Conservation (phyloP, 2,888 invertebrate species). For the Drosophila lacicola region DNA sequence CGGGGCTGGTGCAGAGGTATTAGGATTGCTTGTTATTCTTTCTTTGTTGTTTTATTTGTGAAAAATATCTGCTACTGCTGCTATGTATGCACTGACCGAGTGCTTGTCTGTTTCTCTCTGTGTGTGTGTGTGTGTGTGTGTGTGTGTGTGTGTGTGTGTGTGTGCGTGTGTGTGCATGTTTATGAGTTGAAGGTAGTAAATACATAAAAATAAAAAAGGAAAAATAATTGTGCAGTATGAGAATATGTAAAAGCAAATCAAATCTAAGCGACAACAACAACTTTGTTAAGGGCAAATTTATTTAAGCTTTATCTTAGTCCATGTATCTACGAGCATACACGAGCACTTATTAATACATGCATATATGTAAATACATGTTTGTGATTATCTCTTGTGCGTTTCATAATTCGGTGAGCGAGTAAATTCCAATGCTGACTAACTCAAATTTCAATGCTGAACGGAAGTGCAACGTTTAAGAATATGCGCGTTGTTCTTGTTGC, state of each 20-base stretch:
- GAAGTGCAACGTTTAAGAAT: conserved; percentile 49
- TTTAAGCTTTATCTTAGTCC: conserved; percentile 36
- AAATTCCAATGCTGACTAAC: conserved; percentile 60
- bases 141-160: conserved; percentile 6
- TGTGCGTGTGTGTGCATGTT: conserved; percentile 26
- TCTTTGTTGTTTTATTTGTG: conserved; percentile 81
- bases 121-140: conserved; percentile 4
- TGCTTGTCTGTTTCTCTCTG: conserved; percentile 35
- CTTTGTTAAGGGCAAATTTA: conserved; percentile 48
- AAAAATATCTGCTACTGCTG: conserved; percentile 72
- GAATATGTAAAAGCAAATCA: conserved; percentile 64
- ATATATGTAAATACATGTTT: conserved; percentile 19
- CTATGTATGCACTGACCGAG: conserved; percentile 64
- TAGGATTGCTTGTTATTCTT: conserved; percentile 78
- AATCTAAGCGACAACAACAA: conserved; percentile 58
- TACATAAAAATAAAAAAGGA: conserved; percentile 62
- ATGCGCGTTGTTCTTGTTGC: conserved; percentile 17
- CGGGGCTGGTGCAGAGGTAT: conserved; percentile 49
- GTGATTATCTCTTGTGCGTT: conserved; percentile 57
- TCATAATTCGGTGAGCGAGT: conserved; percentile 51
- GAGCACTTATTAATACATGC: conserved; percentile 9
- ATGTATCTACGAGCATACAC: conserved; percentile 12
- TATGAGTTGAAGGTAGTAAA: conserved; percentile 68
- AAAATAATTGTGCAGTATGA: conserved; percentile 46
- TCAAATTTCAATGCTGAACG: conserved; percentile 53